A percentile compares a stretch with the other conserved stretches of the same genome.
Conservation (phyloP, 2,113 vertebrate species). For the Ceratotherium simum region DNA sequence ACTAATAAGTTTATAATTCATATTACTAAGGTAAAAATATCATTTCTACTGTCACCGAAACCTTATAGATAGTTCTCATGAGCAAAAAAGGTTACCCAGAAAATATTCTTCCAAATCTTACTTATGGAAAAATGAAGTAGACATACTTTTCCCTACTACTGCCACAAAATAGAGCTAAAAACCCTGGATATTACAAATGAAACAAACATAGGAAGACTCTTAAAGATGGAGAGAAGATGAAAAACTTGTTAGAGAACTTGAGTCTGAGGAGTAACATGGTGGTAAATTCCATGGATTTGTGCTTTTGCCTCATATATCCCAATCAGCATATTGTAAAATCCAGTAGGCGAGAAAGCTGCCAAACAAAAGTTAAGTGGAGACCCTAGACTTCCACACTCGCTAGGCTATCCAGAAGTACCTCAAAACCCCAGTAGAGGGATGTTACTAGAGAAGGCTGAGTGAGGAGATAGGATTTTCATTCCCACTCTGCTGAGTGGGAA, state of each 20-base stretch:
- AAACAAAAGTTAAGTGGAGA: not conserved
- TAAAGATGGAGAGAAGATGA: not conserved
- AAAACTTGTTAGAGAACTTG: not conserved
- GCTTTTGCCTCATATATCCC: not conserved
- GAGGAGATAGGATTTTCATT: not conserved
- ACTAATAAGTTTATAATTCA: not conserved
- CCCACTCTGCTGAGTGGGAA: accelerated
- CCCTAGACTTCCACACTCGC: not conserved
- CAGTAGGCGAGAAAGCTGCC: not conserved
- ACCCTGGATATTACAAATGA: not conserved
- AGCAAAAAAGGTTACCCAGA: not conserved
- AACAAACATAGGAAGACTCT: not conserved
- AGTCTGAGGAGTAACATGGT: no score
- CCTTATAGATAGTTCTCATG: not conserved
- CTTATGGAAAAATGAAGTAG: not conserved
- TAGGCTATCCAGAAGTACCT: not conserved
- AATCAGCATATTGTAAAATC: not conserved
- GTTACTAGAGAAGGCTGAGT: not conserved
- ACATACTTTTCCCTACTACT: not conserved
- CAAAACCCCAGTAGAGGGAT: not conserved
- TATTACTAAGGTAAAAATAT: not conserved
- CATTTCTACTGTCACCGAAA: not conserved
- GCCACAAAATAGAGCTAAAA: not conserved
- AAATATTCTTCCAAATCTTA: not conserved
- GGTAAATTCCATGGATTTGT: not conserved